These are phyloP conservation scores for Sebastes fasciatus DNA, from an alignment of 2,113 vertebrate species.

Conservation along the genomic window DNA sequence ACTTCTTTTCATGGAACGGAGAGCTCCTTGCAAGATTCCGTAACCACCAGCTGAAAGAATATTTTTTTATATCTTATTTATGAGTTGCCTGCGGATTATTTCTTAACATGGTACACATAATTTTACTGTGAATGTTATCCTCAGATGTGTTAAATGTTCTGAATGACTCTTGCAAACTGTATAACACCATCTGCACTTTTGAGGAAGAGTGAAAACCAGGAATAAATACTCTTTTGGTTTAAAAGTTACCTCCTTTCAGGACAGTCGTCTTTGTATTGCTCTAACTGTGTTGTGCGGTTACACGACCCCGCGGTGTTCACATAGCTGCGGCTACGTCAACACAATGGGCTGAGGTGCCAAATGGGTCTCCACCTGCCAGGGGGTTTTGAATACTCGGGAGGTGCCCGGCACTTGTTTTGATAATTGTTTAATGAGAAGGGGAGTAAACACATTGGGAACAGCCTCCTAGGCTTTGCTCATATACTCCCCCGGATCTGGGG, in stretches of 20 bases:
- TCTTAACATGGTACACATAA: constrained; percentile 77
- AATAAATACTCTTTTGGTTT: constrained; percentile 88
- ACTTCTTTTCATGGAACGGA: constrained; percentile 82
- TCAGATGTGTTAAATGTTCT: constrained; percentile 78
- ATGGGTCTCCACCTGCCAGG: constrained; percentile 20
- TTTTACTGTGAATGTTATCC: constrained; percentile 69
- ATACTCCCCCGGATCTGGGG: constrained; percentile 44
- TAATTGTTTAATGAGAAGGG: constrained; percentile 55
- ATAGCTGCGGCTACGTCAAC: constrained; percentile 27
- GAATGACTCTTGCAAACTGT: constrained; percentile 83
- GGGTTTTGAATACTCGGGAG: constrained; percentile 32
- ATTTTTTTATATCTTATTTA: constrained; percentile 88
- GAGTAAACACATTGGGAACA: constrained; percentile 48
- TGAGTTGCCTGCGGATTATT: constrained; percentile 82
- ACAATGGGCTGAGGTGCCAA: constrained; percentile 11
- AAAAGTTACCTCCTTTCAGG: constrained; percentile 58
- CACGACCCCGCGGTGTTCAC: not conserved
- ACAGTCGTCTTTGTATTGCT: constrained; percentile 55
- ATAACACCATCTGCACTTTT: constrained; percentile 81
- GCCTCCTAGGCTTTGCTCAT: constrained; percentile 47
- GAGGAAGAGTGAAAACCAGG: constrained; percentile 86
- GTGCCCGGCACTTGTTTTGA: constrained; percentile 46
- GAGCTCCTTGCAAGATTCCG: constrained; percentile 77
- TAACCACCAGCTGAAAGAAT: constrained; percentile 83
- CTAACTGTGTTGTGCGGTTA: not conserved